phyloP scores from a whole-genome alignment of 2,797 vertebrate species.

The Amniataba percoides region DNA sequence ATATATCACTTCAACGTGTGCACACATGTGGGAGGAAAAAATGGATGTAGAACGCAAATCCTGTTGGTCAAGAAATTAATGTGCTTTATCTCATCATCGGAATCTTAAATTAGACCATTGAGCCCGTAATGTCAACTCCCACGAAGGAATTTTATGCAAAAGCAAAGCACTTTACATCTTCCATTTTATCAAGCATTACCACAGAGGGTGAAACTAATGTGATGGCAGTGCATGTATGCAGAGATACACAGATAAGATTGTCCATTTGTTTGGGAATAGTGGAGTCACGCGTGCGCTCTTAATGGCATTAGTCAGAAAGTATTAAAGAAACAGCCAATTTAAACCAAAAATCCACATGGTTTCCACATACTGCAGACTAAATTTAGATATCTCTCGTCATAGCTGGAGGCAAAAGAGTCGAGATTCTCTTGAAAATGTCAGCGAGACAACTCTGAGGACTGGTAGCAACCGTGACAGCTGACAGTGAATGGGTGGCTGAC shows the following conservation, averaged over 20 bases:
- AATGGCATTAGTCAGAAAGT: constrained; percentile 21
- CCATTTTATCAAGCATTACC: constrained; percentile 33
- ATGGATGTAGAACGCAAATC: constrained; percentile 46
- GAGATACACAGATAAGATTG: constrained; percentile 47
- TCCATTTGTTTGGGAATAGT: background rate
- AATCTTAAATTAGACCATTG: constrained; percentile 57
- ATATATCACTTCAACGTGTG: constrained; percentile 67
- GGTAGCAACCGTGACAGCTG: constrained; percentile 41
- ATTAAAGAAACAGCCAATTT: constrained; percentile 10
- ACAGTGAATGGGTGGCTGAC: constrained; percentile 44
- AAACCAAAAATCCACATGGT: constrained; percentile 16
- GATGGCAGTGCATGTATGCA: constrained; percentile 6
- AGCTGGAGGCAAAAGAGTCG: constrained; percentile 37
- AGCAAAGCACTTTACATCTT: constrained; percentile 33
- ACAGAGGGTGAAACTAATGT: constrained; percentile 32
- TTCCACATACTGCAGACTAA: constrained; percentile 28
- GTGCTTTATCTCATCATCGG: constrained; percentile 47
- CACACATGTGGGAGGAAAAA: constrained; percentile 59
- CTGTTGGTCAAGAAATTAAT: constrained; percentile 55
- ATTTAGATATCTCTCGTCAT: constrained; percentile 46
- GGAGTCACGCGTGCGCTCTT: background rate
- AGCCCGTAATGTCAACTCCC: constrained; percentile 36
- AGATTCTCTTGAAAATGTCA: constrained; percentile 55
- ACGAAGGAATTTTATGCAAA: constrained; percentile 26
- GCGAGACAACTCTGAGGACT: constrained; percentile 31